Evolutionary conservation across 92 coral and sea anemone species (phyloP).

Genomic region (Parazoanthus darwini): DNA sequence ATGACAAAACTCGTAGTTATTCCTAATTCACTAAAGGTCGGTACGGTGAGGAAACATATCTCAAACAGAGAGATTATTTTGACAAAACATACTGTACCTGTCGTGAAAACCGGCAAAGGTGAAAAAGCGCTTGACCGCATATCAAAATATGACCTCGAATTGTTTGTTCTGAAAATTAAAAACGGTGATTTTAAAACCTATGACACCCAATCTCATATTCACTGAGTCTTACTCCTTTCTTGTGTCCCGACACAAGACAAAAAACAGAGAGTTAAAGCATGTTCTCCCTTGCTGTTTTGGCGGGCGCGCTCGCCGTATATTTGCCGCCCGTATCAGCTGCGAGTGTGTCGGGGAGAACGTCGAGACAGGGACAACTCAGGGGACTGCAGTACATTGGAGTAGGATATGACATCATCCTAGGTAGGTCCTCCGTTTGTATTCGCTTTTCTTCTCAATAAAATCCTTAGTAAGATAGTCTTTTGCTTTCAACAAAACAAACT

Average conservation of each 20-base stretch:
- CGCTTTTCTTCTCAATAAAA: too few relatives aligned
- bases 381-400: not conserved
- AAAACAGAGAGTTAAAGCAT: not conserved
- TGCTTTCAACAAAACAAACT: too few relatives aligned
- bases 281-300: not conserved
- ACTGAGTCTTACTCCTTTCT: not conserved
- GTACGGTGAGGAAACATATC: too few relatives aligned
- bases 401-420: not conserved
- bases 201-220: not conserved
- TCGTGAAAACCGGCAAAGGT: not conserved
- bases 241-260: not conserved
- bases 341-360: not conserved
- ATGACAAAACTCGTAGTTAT: too few relatives aligned
- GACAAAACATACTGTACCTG: not conserved
- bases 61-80: not conserved
- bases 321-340: not conserved
- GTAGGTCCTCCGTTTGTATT: not conserved
- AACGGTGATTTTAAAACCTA: not conserved
- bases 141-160: not conserved
- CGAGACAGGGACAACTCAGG: not conserved
- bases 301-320: not conserved
- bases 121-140: not conserved
- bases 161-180: not conserved
- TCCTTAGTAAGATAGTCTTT: too few relatives aligned
- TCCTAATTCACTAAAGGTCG: too few relatives aligned